Percentiles rank a stretch among this genome's conserved stretches.
Conservation (phyloP, 2,113 vertebrate genomes). For the Calypte anna region DNA sequence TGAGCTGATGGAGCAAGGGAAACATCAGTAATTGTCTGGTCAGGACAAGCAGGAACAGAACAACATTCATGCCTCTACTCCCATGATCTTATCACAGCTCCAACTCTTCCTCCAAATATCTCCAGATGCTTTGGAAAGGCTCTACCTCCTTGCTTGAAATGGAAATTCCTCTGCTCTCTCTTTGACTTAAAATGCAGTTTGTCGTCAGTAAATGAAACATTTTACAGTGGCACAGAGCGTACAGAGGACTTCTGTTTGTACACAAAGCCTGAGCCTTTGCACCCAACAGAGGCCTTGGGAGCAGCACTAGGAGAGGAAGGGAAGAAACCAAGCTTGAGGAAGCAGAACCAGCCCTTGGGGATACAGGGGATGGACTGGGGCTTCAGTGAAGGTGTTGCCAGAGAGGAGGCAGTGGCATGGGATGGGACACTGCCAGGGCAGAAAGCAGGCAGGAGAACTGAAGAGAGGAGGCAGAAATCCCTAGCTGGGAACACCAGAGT, state of each 20-base stretch:
- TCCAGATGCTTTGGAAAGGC: background rate
- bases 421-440: background rate
- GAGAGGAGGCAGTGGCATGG: background rate
- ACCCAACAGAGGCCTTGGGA: background rate
- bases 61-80: background rate
- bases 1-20: background rate
- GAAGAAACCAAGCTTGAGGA: background rate
- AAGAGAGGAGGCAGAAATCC: background rate
- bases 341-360: background rate
- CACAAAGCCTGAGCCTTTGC: background rate
- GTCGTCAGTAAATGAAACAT: background rate
- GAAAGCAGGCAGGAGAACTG: background rate
- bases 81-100: background rate
- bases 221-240: background rate
- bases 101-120: background rate
- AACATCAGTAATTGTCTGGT: background rate
- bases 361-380: background rate
- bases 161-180: background rate
- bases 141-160: background rate
- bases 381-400: background rate
- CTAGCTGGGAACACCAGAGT: background rate
- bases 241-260: background rate
- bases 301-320: background rate
- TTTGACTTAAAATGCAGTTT: background rate
- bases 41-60: background rate